Percentiles rank a stretch among this genome's conserved stretches.
Conservation (phyloP, 2,797 vertebrate species). For the Gorsachius magnificus region DNA sequence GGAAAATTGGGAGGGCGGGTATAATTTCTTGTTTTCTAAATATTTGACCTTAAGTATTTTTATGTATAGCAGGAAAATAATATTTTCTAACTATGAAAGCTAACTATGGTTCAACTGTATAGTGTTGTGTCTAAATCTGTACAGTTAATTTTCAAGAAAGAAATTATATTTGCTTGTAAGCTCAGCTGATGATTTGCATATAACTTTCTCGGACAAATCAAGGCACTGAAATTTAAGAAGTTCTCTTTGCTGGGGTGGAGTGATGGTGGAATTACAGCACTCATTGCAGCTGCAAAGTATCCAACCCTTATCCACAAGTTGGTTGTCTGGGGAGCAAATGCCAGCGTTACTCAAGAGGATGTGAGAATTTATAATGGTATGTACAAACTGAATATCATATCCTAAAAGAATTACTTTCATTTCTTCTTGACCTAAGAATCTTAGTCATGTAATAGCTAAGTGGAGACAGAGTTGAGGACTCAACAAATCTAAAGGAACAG, state of each 20-base stretch:
- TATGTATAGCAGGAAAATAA: background rate
- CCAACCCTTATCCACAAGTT: constrained; percentile 81
- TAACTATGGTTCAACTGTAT: background rate
- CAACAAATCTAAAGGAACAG: background rate
- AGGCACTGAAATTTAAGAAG: constrained; percentile 83
- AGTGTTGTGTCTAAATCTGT: background rate
- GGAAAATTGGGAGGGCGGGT: background rate
- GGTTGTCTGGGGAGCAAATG: constrained; percentile 88
- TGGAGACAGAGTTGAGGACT: background rate
- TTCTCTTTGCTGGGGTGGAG: constrained; percentile 93
- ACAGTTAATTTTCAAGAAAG: background rate
- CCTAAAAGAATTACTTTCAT: background rate
- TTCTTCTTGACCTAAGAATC: background rate
- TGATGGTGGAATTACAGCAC: constrained; percentile 88
- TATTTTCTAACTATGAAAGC: background rate
- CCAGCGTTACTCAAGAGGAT: constrained; percentile 83
- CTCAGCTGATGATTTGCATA: background rate
- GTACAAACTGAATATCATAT: background rate
- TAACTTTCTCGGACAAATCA: background rate
- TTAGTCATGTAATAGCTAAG: background rate
- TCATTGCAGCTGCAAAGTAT: constrained; percentile 84
- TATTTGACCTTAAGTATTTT: background rate
- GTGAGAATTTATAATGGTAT: constrained; percentile 82
- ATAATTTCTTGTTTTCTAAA: background rate
- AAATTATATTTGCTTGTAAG: background rate